Evolutionary conservation across 2,888 invertebrate species (phyloP), one percentile per base, ranked within the genome.

Genomic region (Pantelozetes paolii): DNA sequence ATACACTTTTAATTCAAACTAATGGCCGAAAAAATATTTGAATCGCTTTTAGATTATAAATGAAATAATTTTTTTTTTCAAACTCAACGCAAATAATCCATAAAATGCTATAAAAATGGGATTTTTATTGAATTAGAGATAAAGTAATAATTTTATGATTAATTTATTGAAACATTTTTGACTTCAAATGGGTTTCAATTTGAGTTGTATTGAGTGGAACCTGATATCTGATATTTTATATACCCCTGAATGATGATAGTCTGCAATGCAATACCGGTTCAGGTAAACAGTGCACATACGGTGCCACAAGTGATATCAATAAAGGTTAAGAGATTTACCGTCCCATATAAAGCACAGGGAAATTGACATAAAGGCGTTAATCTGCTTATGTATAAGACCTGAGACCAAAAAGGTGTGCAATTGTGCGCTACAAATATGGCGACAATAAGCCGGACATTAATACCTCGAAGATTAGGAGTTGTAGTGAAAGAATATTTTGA

Each of bases 301-400:
- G 62, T n/a, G n/a, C n/a, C 62, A 64, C 62, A 32, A n/a, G 28
- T 30, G 15, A 30, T n/a, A 64, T 36, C 36, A 36, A 32, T 32
- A 32, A 23, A 18, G 32, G 26, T 36, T 28, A 64, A 11, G 30
- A 64, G 13, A 64, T 32, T 8, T 1, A 9, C 23, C 28, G 32
- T 13, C 2, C 5, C 30, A 59, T 69, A 42, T 45, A 69, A 42
- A 69, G 40, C 1, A 42, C 28, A 20, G 69, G 69, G 69, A 69
- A 69, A 69, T 69, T 45, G 45, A 69, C 69, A 69, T 69, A 69
- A 69, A 69, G 69, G 69, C 69, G 69, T 69, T 69, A 69, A 69
- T 69, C 69, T 26, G 69, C 20, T 69, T 69, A n/a, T n/a, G n/a
- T n/a, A n/a, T n/a, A 69, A 69, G 28, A 9, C 26, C 36, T 36